A percentile compares a stretch with the other conserved stretches of the same genome.
These are phyloP conservation scores for Phrynocephalus versicolor DNA, from an alignment of 2,113 vertebrate species.

Conservation along the genomic window DNA sequence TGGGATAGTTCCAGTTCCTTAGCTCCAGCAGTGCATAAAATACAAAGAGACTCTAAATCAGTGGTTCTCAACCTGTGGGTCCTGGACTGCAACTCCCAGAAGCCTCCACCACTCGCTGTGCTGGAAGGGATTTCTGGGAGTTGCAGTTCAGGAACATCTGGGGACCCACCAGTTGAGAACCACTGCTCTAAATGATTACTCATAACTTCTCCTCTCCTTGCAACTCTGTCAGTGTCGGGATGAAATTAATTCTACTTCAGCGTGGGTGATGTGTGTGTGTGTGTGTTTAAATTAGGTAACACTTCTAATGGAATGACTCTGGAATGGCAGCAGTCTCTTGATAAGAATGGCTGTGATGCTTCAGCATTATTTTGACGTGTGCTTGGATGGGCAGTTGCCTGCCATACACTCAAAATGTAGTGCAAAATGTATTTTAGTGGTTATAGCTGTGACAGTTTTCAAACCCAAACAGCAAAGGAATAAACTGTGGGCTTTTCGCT, in stretches of 20 bases:
- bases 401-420: conserved; percentile 33
- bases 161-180: no score
- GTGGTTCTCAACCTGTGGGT: no score
- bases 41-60: conserved; percentile 54
- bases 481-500: conserved; percentile 5
- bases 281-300: conserved; percentile 57
- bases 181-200: conserved; percentile 51
- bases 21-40: conserved; percentile 39
- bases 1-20: conserved; percentile 25
- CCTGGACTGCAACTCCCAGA: no score
- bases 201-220: not conserved
- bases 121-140: no score
- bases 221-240: conserved; percentile 40
- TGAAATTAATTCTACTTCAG: conserved; percentile 67
- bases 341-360: conserved; percentile 62
- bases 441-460: conserved; percentile 36
- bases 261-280: conserved; percentile 50
- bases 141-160: no score
- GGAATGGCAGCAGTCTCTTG: conserved; percentile 58
- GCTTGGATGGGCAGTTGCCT: conserved; percentile 38
- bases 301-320: conserved; percentile 47
- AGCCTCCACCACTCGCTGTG: no score
- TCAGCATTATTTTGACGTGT: conserved; percentile 50
- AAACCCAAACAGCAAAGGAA: conserved; percentile 34
- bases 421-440: conserved; percentile 24